Base-by-base conservation (phyloP, 2,888 invertebrate genomes). In the Stegophylla sp. region DNA sequence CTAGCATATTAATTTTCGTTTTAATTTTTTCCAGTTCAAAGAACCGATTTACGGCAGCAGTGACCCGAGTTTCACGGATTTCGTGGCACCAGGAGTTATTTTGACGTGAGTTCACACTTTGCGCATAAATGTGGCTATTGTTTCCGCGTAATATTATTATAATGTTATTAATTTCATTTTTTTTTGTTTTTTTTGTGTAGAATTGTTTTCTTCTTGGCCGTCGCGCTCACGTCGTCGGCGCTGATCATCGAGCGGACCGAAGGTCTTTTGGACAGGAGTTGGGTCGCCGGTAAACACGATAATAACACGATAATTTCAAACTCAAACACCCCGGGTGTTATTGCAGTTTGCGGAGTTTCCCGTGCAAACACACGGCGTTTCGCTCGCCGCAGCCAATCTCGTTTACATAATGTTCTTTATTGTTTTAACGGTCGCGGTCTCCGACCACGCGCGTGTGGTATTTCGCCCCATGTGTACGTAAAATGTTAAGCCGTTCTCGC, bases 191-290 rank as follows among this genome's bases (percentile, higher is more conserved):
- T 20, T 20, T 64, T 34, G 15, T 1, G 23, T 17, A 97, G 96
- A 61, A 96, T 97, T 87, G 96, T 96, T 3, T 97, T 96, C 90
- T 96, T 97, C 90, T 90, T 97, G 89, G 96, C 97, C 73, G 96
- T 97, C 12, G 97, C 97, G 0, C 87, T 97, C 83, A 97, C 97
- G 2, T 96, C 97, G 0, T 93, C 97, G 0, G 94, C 94, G 1
- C 89, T 96, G 84, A 95, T 96, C 84, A 94, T 95, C 85, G 96
- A 96, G 86, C 90, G 95, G 84, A 95, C 93, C 89, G 95, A 96
- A 87, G 96, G 97, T 3, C 89, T 97, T 48, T 87, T 97, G 85
- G 97, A 97, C 88, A 89, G 97, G 83, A 96, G 95, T 77, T 94
- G 96, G 92, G 96, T 96, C 56, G 95, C 97, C 63, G 91, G 90